Evolutionary conservation across 2,888 invertebrate genomes (phyloP).

Genomic region (Netelia virgata): DNA sequence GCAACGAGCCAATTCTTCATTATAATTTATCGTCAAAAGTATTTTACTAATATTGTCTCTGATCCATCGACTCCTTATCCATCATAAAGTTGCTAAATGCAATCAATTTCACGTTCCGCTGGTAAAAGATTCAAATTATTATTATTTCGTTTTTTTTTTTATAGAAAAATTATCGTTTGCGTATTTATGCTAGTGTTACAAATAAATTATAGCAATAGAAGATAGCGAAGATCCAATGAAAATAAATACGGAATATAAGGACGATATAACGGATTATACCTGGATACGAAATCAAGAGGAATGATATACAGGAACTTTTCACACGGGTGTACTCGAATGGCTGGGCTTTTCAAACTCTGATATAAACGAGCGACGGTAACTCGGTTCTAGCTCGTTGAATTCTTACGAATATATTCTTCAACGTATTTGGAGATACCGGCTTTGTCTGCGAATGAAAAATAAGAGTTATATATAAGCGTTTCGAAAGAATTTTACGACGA

Average conservation of each 20-base stretch:
- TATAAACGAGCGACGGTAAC: neutral
- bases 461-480: neutral
- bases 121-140: neutral
- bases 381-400: neutral
- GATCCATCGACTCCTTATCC: slow-evolving; percentile 2
- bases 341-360: slow-evolving; percentile 3
- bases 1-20: slow-evolving; percentile 40
- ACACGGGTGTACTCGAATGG: slow-evolving; percentile 2
- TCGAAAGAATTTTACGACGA: slow-evolving; percentile 8
- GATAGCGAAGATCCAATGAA: neutral
- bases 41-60: slow-evolving; percentile 12
- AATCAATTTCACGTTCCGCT: neutral
- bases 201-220: slow-evolving; percentile 31
- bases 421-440: slow-evolving; percentile 63
- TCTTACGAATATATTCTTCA: slow-evolving; percentile 55
- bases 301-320: slow-evolving; percentile 25
- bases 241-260: slow-evolving; percentile 26
- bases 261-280: slow-evolving; percentile 24
- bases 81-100: neutral
- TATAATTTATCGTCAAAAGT: slow-evolving; percentile 48
- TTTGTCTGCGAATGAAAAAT: slow-evolving; percentile 52
- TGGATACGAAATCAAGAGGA: slow-evolving; percentile 14
- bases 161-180: neutral
- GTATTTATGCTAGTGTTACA: slow-evolving; percentile 16
- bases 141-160: slow-evolving; percentile 13